Evolutionary conservation across 2,797 vertebrate genomes (phyloP).

Genomic region (Tenualosa ilisha): DNA sequence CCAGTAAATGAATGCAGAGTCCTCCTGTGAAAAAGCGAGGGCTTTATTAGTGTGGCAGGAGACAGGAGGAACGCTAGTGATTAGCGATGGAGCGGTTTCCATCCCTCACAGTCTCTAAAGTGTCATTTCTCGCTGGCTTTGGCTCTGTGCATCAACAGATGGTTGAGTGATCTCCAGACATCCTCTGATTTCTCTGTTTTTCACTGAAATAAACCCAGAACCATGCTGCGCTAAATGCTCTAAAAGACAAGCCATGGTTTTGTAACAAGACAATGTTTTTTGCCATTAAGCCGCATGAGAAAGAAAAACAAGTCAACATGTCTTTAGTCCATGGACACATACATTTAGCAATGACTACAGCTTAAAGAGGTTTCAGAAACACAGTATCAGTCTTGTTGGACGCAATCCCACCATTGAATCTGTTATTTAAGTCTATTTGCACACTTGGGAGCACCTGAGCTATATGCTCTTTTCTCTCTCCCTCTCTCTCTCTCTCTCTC

Average conservation of each 20-base stretch:
- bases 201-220: not conserved
- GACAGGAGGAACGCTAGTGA: not conserved
- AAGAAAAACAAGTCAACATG: not conserved
- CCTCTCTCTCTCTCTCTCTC: not conserved
- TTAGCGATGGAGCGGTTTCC: not conserved
- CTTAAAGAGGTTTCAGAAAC: not conserved
- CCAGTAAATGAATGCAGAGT: conserved; percentile 28
- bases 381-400: not conserved
- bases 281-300: no score
- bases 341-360: not conserved
- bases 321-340: not conserved
- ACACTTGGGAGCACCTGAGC: no score
- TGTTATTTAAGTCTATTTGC: no score
- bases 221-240: not conserved
- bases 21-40: not conserved
- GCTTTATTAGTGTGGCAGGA: not conserved
- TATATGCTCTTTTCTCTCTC: not conserved
- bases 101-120: not conserved
- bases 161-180: conserved; percentile 8
- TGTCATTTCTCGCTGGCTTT: not conserved
- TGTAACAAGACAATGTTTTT: not conserved
- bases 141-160: not conserved
- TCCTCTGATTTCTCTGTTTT: not conserved
- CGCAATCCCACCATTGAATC: no score
- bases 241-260: not conserved